Base-by-base conservation (phyloP, 2,888 invertebrate genomes). In the Eulithis prunata region DNA sequence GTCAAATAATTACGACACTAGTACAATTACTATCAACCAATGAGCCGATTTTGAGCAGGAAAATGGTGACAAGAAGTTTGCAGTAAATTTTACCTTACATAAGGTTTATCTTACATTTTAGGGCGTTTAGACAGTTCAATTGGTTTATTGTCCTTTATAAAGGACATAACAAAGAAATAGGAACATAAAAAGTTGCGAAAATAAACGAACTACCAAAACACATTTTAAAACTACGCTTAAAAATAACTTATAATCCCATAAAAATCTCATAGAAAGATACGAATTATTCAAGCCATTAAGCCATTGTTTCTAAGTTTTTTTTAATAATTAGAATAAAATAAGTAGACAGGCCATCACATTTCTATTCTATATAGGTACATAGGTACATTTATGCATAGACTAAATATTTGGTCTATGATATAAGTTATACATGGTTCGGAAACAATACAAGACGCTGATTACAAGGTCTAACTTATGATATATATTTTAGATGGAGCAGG, bases 131-230 rank as follows among this genome's bases (percentile, higher is more conserved):
- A 47, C 7, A 47, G 1, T 13, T 13, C 6, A 13, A 49, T 10
- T 49, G 38, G 32, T 43, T 59, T 59, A 43, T 66, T 61, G 65
- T 66, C 65, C 61, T 28, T 43, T 3, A 32, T 32, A 53, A 45
- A 45, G 51, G 66, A 66, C 62, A 66, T 66, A 62, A 65, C 46
- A 61, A 53, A 65, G 47, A 62, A 54, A 51, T 58, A 58, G 58
- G 62, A 66, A 58, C 5, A 4, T 47, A 52, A 6, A 11, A 55
- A 38, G 38, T 21, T 55, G 38, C n/a, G 8, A 21, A 55, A 21
- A 21, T 43, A 55, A 32, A 54, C n/a, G 8, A n/a, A 47, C 6
- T 21, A 49, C 11, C 49, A 10, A n/a, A 49, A 49, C 14, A 49
- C 21, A 45, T n/a, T 45, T 45, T n/a, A n/a, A 3, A 45, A 45